Evolutionary conservation across 2,888 invertebrate species (phyloP).

Genomic region (Limnephilus rhombicus): DNA sequence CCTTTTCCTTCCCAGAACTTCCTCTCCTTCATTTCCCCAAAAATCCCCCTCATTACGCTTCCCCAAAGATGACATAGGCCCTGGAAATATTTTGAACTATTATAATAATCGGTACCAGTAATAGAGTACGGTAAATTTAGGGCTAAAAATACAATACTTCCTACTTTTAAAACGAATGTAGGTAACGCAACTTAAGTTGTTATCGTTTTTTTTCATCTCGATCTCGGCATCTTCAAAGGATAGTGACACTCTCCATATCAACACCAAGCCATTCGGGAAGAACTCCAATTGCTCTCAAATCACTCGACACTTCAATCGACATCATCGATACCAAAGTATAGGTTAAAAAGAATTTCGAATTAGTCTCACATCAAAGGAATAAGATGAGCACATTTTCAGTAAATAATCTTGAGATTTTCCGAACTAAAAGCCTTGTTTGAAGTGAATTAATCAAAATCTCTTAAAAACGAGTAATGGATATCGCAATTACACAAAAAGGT

Average conservation of each 20-base stretch:
- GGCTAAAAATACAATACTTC: no score
- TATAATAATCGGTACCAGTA: no score
- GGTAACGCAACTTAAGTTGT: not conserved
- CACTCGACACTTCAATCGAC: not conserved
- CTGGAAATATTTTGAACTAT: no score
- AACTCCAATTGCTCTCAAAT: not conserved
- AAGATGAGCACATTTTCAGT: not conserved
- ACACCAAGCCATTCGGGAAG: not conserved
- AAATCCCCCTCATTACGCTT: no score
- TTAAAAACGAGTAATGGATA: not conserved
- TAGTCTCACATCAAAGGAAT: not conserved
- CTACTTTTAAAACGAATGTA: no score
- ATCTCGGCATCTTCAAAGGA: not conserved
- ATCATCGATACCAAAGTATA: not conserved
- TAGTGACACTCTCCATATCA: not conserved
- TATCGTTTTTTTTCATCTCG: not conserved
- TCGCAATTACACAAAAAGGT: no score
- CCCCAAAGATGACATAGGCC: no score
- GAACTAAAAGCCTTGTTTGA: not conserved
- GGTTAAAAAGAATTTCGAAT: not conserved
- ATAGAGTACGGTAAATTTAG: no score
- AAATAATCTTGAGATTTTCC: not conserved
- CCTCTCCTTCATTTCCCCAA: no score
- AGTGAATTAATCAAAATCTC: not conserved
- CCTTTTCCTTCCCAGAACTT: no score